These are phyloP conservation scores for Cataglyphis rosenhaueri DNA, from an alignment of 2,888 invertebrate species.

Conservation along the genomic window DNA sequence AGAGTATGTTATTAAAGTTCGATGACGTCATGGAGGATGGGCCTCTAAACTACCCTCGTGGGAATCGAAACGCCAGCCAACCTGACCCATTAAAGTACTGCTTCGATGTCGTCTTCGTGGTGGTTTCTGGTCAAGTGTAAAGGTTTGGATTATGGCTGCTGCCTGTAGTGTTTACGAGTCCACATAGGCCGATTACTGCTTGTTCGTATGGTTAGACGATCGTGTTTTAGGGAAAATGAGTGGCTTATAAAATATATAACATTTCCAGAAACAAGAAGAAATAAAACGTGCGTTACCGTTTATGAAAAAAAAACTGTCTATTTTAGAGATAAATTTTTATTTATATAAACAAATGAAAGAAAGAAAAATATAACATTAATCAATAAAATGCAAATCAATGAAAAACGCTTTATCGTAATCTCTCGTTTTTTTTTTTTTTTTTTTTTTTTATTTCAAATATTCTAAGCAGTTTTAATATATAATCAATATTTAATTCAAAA, in stretches of 20 bases:
- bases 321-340: not conserved
- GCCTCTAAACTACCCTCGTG: conserved; percentile 69
- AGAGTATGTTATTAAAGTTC: conserved; percentile 64
- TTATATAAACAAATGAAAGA: not conserved
- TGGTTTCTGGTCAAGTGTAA: conserved; percentile 77
- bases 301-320: not conserved
- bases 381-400: not conserved
- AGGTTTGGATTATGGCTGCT: conserved; percentile 77
- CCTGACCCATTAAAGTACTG: conserved; percentile 79
- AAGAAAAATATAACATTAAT: conserved; percentile 17
- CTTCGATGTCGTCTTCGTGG: conserved; percentile 69
- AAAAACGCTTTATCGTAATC: not conserved
- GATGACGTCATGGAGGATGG: conserved; percentile 71
- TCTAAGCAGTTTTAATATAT: not conserved
- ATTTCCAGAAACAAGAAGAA: conserved; percentile 16
- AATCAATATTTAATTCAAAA: not conserved
- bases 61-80: conserved; percentile 76
- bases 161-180: conserved; percentile 81
- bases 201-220: conserved; percentile 63
- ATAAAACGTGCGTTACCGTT: not conserved
- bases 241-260: conserved; percentile 49
- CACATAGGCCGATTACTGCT: conserved; percentile 81
- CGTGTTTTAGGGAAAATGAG: conserved; percentile 71
- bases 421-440: not conserved
- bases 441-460: not conserved